Evolutionary conservation across 1,140 invertebrate species (phyloP), one percentile per base, ranked within the genome.

Genomic region (Ceratoteleas bidentatus): DNA sequence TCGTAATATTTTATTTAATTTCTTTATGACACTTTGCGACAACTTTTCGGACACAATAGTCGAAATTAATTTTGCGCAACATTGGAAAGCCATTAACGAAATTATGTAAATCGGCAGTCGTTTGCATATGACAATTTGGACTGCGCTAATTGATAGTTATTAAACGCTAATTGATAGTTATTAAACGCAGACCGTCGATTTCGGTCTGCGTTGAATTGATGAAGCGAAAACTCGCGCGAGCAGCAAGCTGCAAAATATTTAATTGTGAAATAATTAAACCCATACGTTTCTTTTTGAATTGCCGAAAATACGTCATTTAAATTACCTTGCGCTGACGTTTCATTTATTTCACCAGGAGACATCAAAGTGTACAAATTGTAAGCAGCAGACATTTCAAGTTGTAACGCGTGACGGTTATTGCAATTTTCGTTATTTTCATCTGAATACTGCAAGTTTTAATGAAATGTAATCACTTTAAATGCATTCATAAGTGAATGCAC

Each of bases 361-460:
- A 72, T 72, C 69, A 72, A 72, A 72, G 69, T 43, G 11, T n/a
- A 45, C 69, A 62, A 72, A 72, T 72, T 72, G 53, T 40, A 40
- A 6, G 14, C 36, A 11, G 15, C 54, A 14, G 45, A 69, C 33
- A 14, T 58, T 58, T 69, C 33, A 58, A 7, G 45, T 52, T 32
- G 54, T 43, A 45, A 52, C 36, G 38, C 36, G 6, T 38, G n/a
- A 14, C 16, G 2, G 9, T 47, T 45, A 36, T 45, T 36, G 16
- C 40, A 33, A 53, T 49, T 60, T 70, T 52, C 14, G 43, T 50
- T 56, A 68, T 57, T 32, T 62, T 54, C 38, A 38, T 54, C 11
- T 36, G 36, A 53, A 62, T 36, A 38, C 45, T 33, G 16, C 38
- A 32, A 62, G 58, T 54, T 70, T 61, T 61, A 45, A 72, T 70